Conservation (phyloP, 2,888 invertebrate genomes). For the Tetranychus truncatus region DNA sequence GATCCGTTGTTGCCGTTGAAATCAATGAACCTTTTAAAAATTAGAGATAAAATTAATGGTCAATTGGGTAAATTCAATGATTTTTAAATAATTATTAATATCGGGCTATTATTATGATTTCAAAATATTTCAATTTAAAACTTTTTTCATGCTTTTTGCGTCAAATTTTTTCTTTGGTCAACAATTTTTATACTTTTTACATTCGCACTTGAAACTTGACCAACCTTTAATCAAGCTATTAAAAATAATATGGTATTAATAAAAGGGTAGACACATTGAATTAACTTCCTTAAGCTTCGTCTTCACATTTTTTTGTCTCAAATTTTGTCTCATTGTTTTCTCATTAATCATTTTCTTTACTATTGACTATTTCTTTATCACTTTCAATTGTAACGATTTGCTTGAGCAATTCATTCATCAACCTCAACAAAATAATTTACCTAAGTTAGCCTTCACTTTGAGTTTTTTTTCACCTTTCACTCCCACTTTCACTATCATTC, state of each 20-base stretch:
- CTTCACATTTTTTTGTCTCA: neutral
- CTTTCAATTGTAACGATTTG: neutral
- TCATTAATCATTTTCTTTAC: neutral
- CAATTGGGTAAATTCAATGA: neutral
- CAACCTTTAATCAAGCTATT: too few species aligned
- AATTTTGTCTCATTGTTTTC: neutral
- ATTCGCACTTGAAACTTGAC: too few species aligned
- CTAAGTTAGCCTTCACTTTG: neutral
- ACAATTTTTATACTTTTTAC: too few species aligned
- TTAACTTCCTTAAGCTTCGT: neutral
- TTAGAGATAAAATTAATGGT: neutral
- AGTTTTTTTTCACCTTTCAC: neutral
- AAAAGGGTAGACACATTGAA: neutral
- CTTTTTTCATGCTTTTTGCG: too few species aligned
- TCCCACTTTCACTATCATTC: conserved; percentile 7
- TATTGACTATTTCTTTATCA: neutral
- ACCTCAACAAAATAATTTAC: neutral
- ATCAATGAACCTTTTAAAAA: neutral
- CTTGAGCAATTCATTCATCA: neutral
- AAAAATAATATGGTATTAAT: too few species aligned
- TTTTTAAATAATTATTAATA: neutral
- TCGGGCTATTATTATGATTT: too few species aligned
- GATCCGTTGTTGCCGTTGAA: neutral
- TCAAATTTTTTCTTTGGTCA: too few species aligned
- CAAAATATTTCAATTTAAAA: too few species aligned